These are phyloP conservation scores for Dicyrtoma fusca DNA, from an alignment of 2,888 invertebrate species.

Conservation along the genomic window DNA sequence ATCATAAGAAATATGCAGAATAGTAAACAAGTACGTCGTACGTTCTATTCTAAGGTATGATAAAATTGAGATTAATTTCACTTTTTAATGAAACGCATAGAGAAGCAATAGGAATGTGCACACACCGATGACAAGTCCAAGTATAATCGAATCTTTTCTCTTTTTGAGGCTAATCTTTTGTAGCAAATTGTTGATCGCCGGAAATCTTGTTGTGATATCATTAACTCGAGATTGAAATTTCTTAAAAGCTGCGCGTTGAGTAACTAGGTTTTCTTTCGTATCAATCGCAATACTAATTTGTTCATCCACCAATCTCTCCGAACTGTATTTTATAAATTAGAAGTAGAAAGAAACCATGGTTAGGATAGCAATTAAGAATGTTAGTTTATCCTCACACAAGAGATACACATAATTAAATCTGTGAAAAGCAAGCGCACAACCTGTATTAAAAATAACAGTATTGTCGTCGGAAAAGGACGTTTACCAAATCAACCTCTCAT, in stretches of 20 bases:
- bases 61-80: background rate
- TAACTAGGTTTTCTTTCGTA: slow-evolving; percentile 88
- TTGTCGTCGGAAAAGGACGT: no score
- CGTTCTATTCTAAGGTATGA: background rate
- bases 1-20: no score
- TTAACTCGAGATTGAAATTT: slow-evolving; percentile 90
- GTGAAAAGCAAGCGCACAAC: no score
- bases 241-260: slow-evolving; percentile 86
- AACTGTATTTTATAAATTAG: slow-evolving; percentile 65
- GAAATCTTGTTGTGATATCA: slow-evolving; percentile 88
- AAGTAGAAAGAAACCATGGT: background rate
- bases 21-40: background rate
- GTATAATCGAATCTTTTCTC: slow-evolving; percentile 87
- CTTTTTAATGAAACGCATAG: slow-evolving; percentile 68
- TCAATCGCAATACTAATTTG: slow-evolving; percentile 98
- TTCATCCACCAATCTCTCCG: slow-evolving; percentile 90
- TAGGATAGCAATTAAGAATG: no score
- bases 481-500: no score
- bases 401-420: no score
- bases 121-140: slow-evolving; percentile 83
- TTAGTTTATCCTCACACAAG: no score
- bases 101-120: slow-evolving; percentile 86
- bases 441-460: no score
- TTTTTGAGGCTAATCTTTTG: slow-evolving; percentile 93
- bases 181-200: slow-evolving; percentile 81